Conservation (phyloP, 53 echinoderm and acorn worm genomes). For the Echinarachnius parma region DNA sequence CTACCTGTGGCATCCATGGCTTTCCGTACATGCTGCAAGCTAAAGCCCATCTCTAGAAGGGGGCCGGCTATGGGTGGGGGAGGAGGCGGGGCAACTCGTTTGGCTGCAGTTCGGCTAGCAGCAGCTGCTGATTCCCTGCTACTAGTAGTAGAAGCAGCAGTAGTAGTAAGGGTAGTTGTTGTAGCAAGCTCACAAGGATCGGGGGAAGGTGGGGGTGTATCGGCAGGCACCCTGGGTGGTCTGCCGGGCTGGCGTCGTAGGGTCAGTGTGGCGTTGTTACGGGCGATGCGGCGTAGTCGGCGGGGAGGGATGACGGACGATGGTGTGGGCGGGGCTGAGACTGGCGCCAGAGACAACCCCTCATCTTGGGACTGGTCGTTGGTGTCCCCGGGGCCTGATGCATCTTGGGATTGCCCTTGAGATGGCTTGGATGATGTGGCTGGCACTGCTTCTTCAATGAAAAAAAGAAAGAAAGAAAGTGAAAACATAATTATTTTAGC, state of each 20-base stretch:
- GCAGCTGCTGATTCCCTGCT: too few relatives aligned
- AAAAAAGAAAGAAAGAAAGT: not conserved
- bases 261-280: slow-evolving; percentile 45
- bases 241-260: slow-evolving; percentile 52
- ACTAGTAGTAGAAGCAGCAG: too few relatives aligned
- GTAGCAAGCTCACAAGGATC: slow-evolving; percentile 37
- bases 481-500: too few relatives aligned
- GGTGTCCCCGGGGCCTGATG: not conserved
- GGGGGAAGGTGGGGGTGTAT: slow-evolving; percentile 71
- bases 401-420: slow-evolving; percentile 5
- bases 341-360: slow-evolving; percentile 40
- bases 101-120: slow-evolving; percentile 12
- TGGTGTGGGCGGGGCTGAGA: slow-evolving; percentile 87
- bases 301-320: slow-evolving; percentile 58
- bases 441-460: not conserved
- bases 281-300: slow-evolving; percentile 34
- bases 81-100: slow-evolving; percentile 63
- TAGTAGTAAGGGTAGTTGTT: not conserved
- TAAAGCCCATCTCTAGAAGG: slow-evolving; percentile 96
- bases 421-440: slow-evolving; percentile 18
- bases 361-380: slow-evolving; percentile 42
- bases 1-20: slow-evolving; percentile 94
- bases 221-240: slow-evolving; percentile 41
- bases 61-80: slow-evolving; percentile 84
- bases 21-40: slow-evolving; percentile 78